Percentiles rank a stretch among this genome's conserved stretches.
Evolutionary conservation across 2,113 vertebrate genomes (phyloP).

Genomic region (Engraulis encrasicolus): DNA sequence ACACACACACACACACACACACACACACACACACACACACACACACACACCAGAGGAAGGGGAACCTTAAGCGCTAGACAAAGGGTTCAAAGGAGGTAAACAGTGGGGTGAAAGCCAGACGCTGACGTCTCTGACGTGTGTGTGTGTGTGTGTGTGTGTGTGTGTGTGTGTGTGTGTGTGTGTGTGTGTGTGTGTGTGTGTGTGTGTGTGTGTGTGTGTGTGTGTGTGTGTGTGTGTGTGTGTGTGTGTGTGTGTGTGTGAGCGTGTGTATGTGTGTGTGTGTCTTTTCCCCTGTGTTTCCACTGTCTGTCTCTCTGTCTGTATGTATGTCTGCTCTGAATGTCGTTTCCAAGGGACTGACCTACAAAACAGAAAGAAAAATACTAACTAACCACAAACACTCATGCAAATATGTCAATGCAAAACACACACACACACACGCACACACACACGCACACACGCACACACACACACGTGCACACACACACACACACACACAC

Average conservation of each 20-base stretch:
- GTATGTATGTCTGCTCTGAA: too few species aligned
- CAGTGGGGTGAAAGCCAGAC: neutral
- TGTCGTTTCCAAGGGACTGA: too few species aligned
- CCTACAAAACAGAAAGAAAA: too few species aligned
- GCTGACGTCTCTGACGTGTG: neutral
- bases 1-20: neutral
- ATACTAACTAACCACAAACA: neutral
- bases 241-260: neutral
- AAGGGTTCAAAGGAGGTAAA: neutral
- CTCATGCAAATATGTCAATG: neutral
- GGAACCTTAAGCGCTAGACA: neutral
- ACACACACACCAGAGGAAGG: neutral
- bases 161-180: neutral
- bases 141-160: slow-evolving; percentile 3
- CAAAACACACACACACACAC: neutral
- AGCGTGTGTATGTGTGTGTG: neutral
- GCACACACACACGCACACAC: neutral
- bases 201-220: too few species aligned
- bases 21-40: neutral
- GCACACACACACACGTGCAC: neutral
- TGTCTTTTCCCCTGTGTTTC: too few species aligned
- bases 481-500: neutral
- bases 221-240: too few species aligned
- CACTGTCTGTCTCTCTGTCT: too few species aligned
- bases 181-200: too few species aligned